Evolutionary conservation across 1,140 invertebrate genomes (phyloP), one percentile per base, ranked within the genome.

Genomic region (Eumaeus atala): DNA sequence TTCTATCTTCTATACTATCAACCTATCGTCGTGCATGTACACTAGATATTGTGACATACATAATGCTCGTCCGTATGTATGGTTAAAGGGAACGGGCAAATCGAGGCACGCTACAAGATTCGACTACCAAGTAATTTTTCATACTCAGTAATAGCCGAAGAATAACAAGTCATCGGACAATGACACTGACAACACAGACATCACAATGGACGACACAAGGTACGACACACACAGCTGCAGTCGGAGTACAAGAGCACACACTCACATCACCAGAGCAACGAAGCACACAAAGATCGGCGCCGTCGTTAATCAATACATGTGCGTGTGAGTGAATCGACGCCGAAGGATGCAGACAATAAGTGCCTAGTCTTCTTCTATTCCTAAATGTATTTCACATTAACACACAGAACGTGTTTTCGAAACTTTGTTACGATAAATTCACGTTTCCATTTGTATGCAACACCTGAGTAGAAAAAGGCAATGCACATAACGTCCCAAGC

Each of bases 271-370:
- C 48, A 50, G 48, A 50, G 28, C 33, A 33, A 73, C 66, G 77
- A 79, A 72, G 77, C 80, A 82, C 77, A 86, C 80, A 82, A 72
- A 76, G 70, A 78, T 66, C 75, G 76, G 75, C 80, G 82, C 78
- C 77, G 74, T 79, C 77, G 79, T 77, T 84, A 87, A 88, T 88
- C 86, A 88, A 88, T 88, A 88, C 87, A 88, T 88, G 87, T 88
- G 87, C 84, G 85, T 87, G 85, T 88, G 86, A 87, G 82, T 87
- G 82, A 84, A 68, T 70, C 70, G 64, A 70, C 66, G 70, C 64
- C 69, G 62, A 64, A 71, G 72, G 71, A 67, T 61, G 58, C 55
- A 51, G 65, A 67, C 48, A 54, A 62, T 57, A 34, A 38, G 40
- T 44, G 40, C 40, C 16, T 44, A 44, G 40, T 44, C 40, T 44